phyloP scores from a whole-genome alignment of 1,140 invertebrate species.

The Ceratosolen fusciceps region DNA sequence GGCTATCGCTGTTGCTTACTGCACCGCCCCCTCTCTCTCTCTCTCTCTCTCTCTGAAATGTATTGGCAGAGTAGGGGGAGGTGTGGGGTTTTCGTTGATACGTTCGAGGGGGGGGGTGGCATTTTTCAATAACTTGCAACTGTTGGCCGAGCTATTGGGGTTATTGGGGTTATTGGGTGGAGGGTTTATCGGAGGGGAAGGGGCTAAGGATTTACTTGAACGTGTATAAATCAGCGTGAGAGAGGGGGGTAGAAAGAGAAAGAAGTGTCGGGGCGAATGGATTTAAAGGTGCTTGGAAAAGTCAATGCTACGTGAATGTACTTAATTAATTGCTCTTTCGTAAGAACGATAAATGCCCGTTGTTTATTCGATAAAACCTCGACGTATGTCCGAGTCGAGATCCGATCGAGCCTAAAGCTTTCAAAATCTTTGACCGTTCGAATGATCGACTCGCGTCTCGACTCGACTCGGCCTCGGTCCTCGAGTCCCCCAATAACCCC shows the following conservation, averaged over 20 bases:
- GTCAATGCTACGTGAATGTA: conserved; percentile 28
- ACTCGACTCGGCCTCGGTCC: too few species aligned
- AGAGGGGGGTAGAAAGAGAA: neutral
- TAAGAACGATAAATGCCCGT: conserved; percentile 30
- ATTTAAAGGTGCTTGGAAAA: conserved; percentile 36
- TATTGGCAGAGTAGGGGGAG: too few species aligned
- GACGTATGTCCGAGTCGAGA: conserved; percentile 23
- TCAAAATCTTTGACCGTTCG: conserved; percentile 32
- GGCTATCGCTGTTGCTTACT: neutral
- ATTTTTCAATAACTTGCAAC: too few species aligned
- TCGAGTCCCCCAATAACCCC: too few species aligned
- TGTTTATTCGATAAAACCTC: conserved; percentile 35
- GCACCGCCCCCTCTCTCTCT: neutral
- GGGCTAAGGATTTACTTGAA: neutral
- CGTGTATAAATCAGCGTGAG: conserved; percentile 22
- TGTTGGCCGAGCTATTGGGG: neutral
- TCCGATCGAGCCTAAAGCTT: conserved; percentile 38
- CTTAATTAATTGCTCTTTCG: conserved; percentile 40
- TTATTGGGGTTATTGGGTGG: neutral
- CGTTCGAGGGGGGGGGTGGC: too few species aligned
- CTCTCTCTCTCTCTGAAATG: too few species aligned
- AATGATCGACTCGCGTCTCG: too few species aligned
- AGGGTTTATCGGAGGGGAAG: conserved; percentile 10
- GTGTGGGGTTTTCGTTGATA: too few species aligned
- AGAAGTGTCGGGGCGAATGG: neutral